These are phyloP conservation scores for Oncorhynchus gorbuscha DNA, from an alignment of 2,113 vertebrate species.

Conservation along the genomic window DNA sequence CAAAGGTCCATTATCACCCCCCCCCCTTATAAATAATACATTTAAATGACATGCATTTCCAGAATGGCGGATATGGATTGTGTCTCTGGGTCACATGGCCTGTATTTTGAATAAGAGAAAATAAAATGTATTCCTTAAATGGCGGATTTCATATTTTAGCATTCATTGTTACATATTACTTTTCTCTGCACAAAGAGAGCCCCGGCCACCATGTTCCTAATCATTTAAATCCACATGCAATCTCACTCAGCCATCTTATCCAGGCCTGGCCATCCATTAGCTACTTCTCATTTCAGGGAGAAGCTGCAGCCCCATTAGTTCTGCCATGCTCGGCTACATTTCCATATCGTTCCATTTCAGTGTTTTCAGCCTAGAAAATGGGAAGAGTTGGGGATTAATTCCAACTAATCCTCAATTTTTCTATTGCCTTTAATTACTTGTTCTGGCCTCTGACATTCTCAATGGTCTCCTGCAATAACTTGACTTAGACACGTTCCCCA, in stretches of 20 bases:
- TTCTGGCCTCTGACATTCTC: slow-evolving; percentile 55
- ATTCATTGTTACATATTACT: slow-evolving; percentile 54
- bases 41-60: slow-evolving; percentile 20
- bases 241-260: slow-evolving; percentile 64
- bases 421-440: slow-evolving; percentile 67
- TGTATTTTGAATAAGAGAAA: slow-evolving; percentile 10
- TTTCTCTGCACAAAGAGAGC: slow-evolving; percentile 46
- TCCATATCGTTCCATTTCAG: slow-evolving; percentile 61
- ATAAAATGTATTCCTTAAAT: slow-evolving; percentile 23
- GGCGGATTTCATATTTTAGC: slow-evolving; percentile 43
- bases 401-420: slow-evolving; percentile 60
- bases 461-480: slow-evolving; percentile 53
- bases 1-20: neutral
- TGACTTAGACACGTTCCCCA: slow-evolving; percentile 25
- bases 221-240: slow-evolving; percentile 65
- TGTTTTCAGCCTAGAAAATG: slow-evolving; percentile 57
- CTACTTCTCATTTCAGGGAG: slow-evolving; percentile 52
- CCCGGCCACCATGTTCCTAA: slow-evolving; percentile 52
- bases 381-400: slow-evolving; percentile 68
- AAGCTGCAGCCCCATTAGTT: slow-evolving; percentile 64
- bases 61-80: slow-evolving; percentile 11
- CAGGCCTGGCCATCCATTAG: slow-evolving; percentile 56
- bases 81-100: slow-evolving; percentile 1
- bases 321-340: slow-evolving; percentile 59
- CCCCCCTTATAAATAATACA: neutral